A percentile compares a stretch with the other conserved stretches of the same genome.
These are phyloP conservation scores for Mormyrus lacerda DNA, from an alignment of 2,113 vertebrate genomes.

Conservation along the genomic window DNA sequence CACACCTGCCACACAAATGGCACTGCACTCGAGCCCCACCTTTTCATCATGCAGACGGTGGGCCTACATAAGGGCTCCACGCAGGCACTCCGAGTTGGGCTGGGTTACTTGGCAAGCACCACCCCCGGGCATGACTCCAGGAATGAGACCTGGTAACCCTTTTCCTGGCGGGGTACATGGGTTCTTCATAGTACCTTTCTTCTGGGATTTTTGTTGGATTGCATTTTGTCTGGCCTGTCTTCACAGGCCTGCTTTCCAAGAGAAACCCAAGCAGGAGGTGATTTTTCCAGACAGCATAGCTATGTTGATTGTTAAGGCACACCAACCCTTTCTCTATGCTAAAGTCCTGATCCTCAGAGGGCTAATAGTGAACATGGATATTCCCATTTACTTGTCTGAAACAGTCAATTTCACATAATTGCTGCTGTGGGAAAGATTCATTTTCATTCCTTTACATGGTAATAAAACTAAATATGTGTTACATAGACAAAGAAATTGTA, in stretches of 20 bases:
- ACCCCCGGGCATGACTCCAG: background rate
- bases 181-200: background rate
- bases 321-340: background rate
- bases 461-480: background rate
- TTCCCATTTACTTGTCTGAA: background rate
- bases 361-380: background rate
- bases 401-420: background rate
- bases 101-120: background rate
- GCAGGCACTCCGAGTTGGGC: background rate
- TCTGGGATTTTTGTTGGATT: background rate
- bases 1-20: background rate
- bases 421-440: background rate
- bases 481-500: background rate
- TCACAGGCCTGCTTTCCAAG: background rate
- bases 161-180: background rate
- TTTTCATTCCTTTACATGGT: background rate
- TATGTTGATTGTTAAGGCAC: background rate
- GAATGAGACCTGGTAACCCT: background rate
- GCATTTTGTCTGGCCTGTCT: background rate
- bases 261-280: background rate
- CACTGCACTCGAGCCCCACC: background rate
- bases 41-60: background rate
- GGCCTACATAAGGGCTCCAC: background rate
- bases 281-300: background rate
- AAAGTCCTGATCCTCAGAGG: background rate